Conservation (phyloP, 2,113 vertebrate species). For the Plectropomus leopardus region DNA sequence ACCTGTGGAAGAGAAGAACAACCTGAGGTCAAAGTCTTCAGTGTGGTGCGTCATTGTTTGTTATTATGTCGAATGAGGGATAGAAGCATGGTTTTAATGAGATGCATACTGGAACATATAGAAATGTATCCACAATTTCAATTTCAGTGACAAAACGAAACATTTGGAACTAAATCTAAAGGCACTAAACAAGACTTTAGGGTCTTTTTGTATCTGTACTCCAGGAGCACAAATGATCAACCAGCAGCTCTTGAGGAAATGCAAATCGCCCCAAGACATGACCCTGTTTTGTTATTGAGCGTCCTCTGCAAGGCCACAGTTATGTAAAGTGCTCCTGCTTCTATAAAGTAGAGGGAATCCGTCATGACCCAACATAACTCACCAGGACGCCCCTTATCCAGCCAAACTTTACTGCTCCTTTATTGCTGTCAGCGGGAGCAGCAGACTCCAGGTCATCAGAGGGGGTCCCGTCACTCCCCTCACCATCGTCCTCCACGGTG, state of each 20-base stretch:
- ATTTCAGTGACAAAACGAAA: too few species aligned
- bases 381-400: conserved; percentile 99
- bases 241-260: conserved; percentile 5
- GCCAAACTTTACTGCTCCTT: conserved; percentile 92
- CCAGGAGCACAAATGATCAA: conserved; percentile 6
- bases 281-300: neutral
- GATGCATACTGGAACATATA: neutral
- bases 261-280: conserved; percentile 4
- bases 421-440: conserved; percentile 76
- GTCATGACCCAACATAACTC: conserved; percentile 75
- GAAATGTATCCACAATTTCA: neutral
- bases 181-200: neutral
- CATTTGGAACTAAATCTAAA: neutral
- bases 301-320: conserved; percentile 13
- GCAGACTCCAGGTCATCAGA: conserved; percentile 87
- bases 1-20: conserved; percentile 85
- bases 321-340: neutral
- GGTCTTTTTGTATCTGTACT: neutral
- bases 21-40: neutral
- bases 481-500: conserved; percentile 82
- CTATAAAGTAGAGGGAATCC: conserved; percentile 25
- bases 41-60: neutral
- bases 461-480: conserved; percentile 84
- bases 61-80: neutral
- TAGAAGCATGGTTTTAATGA: neutral